Base-by-base conservation (phyloP, 2,888 invertebrate species). In the Ormyrus thymus region DNA sequence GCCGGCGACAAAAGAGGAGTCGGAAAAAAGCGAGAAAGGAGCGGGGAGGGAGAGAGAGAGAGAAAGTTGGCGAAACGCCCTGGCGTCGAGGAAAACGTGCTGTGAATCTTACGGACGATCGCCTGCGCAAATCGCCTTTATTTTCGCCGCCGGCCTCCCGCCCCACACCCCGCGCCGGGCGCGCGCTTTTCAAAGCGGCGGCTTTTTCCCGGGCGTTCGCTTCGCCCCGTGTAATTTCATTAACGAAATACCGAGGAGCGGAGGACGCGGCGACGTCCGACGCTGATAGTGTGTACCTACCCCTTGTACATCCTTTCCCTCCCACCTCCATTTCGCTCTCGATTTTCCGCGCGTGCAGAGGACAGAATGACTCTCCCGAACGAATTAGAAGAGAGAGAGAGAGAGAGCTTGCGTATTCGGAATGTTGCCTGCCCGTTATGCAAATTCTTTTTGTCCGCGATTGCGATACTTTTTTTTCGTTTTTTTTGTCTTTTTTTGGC, bases 21-120 rank as follows among this genome's bases (percentile, higher is more conserved):
- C 73, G 79, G 9, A 51, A n/a, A 50, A 7, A 9, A 29, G 29
- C 29, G 71, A 73, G 51, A 81, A 74, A 9, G n/a, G 10, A 51
- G 58, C 29, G 59, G n/a, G n/a, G n/a, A 29, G 11, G 29, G 65
- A 15, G 48, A 10, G 53, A 62, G 6, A 11, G 7, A 15, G 71
- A 71, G 59, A 82, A 76, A 74, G 78, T 76, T 79, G 81, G 76
- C 78, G 80, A 78, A 82, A 81, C 79, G 81, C 79, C 76, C 82
- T 79, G 74, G 81, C 76, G 62, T 61, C 61, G 71, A 56, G 82
- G 53, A 64, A 59, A 81, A 83, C 84, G 83, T 83, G 83, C 82
- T 75, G 76, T 79, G 84, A 83, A 84, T 83, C 82, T 83, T 74
- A 82, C 80, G 80, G 81, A 59, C 82, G 81, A 83, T 79, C 76